Conservation (phyloP, 1,140 invertebrate species). For the Apolygus lucorum region DNA sequence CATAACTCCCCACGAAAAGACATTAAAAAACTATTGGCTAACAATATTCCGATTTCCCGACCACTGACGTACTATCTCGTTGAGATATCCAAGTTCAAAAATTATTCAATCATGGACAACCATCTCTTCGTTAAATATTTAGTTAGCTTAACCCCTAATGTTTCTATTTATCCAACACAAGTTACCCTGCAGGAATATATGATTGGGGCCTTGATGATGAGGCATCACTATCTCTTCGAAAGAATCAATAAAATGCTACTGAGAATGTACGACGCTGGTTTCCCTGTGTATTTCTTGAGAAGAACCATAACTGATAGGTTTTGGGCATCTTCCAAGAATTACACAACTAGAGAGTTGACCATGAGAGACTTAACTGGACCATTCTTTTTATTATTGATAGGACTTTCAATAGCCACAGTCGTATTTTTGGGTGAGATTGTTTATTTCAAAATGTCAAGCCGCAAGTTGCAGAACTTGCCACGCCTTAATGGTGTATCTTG, state of each 20-base stretch:
- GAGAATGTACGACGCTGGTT: constrained; percentile 6
- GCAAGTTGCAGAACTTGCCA: too few relatives aligned
- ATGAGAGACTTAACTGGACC: neutral
- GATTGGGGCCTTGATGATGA: neutral
- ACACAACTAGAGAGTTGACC: neutral
- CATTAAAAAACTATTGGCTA: neutral
- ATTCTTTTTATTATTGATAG: neutral
- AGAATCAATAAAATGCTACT: neutral
- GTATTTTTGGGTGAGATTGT: too few relatives aligned
- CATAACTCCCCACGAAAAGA: neutral
- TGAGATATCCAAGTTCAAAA: neutral
- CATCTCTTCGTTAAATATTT: neutral
- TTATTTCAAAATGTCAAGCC: too few relatives aligned
- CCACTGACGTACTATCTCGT: neutral
- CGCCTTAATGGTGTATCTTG: too few relatives aligned
- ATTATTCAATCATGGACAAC: neutral
- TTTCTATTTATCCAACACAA: neutral
- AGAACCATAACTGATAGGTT: neutral
- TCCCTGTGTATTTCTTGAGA: neutral
- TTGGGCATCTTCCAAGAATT: neutral
- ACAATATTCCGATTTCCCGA: neutral
- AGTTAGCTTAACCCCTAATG: neutral
- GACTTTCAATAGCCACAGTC: too few relatives aligned
- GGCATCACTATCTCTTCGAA: neutral
- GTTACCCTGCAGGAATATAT: too few relatives aligned